phyloP scores from a whole-genome alignment of 2,113 vertebrate genomes.

The Psilopsiagon aurifrons region DNA sequence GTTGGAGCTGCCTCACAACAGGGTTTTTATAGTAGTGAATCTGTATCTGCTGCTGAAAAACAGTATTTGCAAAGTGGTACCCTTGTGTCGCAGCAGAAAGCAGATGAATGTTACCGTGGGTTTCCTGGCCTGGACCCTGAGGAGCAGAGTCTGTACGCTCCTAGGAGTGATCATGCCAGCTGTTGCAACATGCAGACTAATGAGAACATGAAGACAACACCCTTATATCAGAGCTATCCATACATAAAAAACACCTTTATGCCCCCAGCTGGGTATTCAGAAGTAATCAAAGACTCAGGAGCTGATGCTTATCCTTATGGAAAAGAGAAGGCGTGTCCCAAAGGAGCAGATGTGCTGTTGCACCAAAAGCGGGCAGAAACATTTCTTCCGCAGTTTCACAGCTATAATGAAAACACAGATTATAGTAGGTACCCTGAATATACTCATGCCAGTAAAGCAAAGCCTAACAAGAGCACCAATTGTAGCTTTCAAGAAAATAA shows the following conservation, averaged over 20 bases:
- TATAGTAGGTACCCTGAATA: constrained; percentile 73
- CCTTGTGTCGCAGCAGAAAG: constrained; percentile 68
- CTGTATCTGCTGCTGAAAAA: constrained; percentile 70
- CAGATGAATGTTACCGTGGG: constrained; percentile 70
- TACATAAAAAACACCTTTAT: constrained; percentile 70
- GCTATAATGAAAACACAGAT: constrained; percentile 69
- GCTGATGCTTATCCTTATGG: constrained; percentile 65
- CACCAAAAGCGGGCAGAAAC: constrained; percentile 72
- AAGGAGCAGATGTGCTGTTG: constrained; percentile 66
- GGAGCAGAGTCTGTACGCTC: constrained; percentile 73
- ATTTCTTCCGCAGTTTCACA: constrained; percentile 70
- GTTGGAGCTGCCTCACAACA: constrained; percentile 72
- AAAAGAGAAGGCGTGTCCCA: constrained; percentile 73
- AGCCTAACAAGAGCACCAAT: constrained; percentile 70
- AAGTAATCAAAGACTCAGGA: constrained; percentile 71
- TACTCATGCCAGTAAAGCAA: constrained; percentile 68
- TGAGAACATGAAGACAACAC: constrained; percentile 66
- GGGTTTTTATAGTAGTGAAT: constrained; percentile 70
- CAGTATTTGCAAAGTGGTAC: constrained; percentile 61
- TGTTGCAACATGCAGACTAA: constrained; percentile 65
- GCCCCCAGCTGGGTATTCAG: constrained; percentile 62
- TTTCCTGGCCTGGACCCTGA: constrained; percentile 68
- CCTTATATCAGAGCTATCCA: constrained; percentile 66
- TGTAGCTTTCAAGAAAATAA: constrained; percentile 74
- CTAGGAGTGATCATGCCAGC: constrained; percentile 65